Conservation (phyloP, 2,888 invertebrate genomes). For the Plebejus anna region DNA sequence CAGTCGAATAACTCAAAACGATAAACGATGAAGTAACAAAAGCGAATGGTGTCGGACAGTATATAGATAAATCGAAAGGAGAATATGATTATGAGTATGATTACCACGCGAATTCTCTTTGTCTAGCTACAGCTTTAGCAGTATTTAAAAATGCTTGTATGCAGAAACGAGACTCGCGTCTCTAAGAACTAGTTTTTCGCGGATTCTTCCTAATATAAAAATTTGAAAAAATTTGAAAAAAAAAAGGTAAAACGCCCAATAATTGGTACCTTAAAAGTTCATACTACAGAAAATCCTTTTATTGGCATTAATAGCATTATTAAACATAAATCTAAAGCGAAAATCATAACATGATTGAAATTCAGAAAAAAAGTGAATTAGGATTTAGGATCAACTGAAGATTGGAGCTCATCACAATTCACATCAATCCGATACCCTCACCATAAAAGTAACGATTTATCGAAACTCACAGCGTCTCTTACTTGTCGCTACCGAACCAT, state of each 20-base stretch:
- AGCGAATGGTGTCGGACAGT: not conserved
- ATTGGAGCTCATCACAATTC: not conserved
- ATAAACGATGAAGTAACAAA: constrained; percentile 27
- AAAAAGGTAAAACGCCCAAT: no score
- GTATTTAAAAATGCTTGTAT: not conserved
- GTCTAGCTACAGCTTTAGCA: not conserved
- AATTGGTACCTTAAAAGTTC: no score
- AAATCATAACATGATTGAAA: no score
- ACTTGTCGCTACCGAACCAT: constrained; percentile 12
- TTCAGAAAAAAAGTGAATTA: not conserved
- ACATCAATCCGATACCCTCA: not conserved
- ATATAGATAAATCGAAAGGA: constrained; percentile 21
- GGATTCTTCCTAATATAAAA: no score
- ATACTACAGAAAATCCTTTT: no score
- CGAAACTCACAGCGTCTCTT: not conserved
- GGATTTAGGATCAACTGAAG: not conserved
- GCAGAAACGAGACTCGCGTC: not conserved
- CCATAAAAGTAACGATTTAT: not conserved
- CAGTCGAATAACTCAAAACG: constrained; percentile 30
- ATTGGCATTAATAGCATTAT: no score
- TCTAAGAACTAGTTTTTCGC: not conserved
- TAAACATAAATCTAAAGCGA: no score
- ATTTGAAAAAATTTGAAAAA: no score
- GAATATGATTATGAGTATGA: not conserved
- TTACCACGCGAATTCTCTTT: not conserved